Evolutionary conservation across 2,888 invertebrate genomes (phyloP).

Genomic region (Dicyrtomina minuta): DNA sequence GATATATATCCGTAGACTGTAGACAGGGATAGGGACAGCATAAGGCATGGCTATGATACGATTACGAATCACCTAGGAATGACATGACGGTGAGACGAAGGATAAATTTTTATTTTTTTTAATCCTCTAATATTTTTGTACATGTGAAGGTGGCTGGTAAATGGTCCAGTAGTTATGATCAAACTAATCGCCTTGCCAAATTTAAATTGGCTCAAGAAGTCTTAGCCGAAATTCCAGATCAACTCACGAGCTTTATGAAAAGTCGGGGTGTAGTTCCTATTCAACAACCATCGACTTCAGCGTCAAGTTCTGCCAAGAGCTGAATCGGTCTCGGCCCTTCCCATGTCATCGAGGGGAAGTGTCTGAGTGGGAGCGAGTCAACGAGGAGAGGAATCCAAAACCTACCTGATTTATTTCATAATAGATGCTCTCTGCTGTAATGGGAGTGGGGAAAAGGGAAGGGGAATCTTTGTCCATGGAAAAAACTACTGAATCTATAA

Average conservation of each 20-base stretch:
- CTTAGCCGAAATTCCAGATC: slow-evolving; percentile 62
- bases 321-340: not conserved
- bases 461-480: too few species aligned
- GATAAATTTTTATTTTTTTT: not conserved
- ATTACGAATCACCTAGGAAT: too few species aligned
- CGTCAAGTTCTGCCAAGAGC: slow-evolving; percentile 3
- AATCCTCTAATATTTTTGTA: not conserved
- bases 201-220: slow-evolving; percentile 61
- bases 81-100: too few species aligned
- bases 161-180: slow-evolving; percentile 49
- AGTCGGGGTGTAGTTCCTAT: slow-evolving; percentile 58
- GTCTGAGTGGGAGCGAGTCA: not conserved
- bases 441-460: too few species aligned
- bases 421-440: too few species aligned
- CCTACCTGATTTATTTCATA: not conserved
- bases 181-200: slow-evolving; percentile 46
- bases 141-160: slow-evolving; percentile 40
- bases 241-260: slow-evolving; percentile 60
- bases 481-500: too few species aligned
- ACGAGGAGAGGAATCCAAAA: not conserved
- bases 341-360: not conserved
- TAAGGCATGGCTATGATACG: too few species aligned
- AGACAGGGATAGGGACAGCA: too few species aligned
- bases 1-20: too few species aligned
- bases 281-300: slow-evolving; percentile 31